phyloP scores from a whole-genome alignment of 2,113 vertebrate species.

The Aptenodytes patagonicus region DNA sequence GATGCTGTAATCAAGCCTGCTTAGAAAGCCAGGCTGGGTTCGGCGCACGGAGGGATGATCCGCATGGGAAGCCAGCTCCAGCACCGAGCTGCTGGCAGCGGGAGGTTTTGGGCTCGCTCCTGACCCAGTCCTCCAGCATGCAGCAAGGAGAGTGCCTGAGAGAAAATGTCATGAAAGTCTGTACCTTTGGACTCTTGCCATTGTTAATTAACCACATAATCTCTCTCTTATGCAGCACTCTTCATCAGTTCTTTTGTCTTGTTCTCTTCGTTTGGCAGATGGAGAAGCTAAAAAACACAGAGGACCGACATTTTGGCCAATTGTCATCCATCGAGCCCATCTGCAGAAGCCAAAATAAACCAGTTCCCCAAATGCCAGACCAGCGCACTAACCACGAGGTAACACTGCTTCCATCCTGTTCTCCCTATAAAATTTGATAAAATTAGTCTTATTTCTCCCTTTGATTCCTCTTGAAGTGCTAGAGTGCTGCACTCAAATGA shows the following conservation, averaged over 20 bases:
- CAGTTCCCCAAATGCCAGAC: neutral
- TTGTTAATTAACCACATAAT: neutral
- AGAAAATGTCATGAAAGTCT: neutral
- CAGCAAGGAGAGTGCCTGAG: neutral
- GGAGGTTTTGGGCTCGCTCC: neutral
- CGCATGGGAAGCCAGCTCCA: neutral
- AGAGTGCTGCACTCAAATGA: neutral
- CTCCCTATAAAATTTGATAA: too few species aligned
- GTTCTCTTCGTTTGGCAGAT: neutral
- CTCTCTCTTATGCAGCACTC: neutral
- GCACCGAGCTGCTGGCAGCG: neutral
- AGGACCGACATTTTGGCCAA: neutral
- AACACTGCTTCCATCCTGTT: neutral
- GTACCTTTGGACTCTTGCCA: neutral
- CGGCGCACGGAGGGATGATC: neutral
- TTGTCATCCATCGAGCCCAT: neutral
- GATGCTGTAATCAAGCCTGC: neutral
- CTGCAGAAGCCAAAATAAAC: neutral
- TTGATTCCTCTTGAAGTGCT: neutral
- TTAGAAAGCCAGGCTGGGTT: neutral
- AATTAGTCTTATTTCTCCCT: neutral
- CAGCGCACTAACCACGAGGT: rapidly evolving
- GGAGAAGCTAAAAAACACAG: neutral
- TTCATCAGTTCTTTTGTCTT: neutral
- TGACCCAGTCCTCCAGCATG: neutral